Evolutionary conservation across 2,113 vertebrate genomes (phyloP).

Genomic region (Cyrtonyx montezumae): DNA sequence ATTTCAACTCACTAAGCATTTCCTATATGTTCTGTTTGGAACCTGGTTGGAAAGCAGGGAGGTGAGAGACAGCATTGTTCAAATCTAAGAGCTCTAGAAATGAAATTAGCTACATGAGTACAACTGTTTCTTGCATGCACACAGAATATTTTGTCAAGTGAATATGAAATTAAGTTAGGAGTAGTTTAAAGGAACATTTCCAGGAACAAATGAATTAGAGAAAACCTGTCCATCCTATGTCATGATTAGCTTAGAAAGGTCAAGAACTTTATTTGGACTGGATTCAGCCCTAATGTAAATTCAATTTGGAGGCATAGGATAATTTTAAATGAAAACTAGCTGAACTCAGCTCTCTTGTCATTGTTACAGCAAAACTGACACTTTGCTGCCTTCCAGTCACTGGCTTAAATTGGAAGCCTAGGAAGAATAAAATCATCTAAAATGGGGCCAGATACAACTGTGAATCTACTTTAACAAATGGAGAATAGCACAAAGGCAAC

Average conservation of each 20-base stretch:
- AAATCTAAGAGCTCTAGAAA: not conserved
- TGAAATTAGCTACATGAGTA: not conserved
- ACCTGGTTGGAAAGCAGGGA: not conserved
- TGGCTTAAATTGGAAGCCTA: conserved; percentile 3
- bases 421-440: conserved; percentile 25
- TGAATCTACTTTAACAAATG: not conserved
- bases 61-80: not conserved
- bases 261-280: not conserved
- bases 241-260: not conserved
- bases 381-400: conserved; percentile 37
- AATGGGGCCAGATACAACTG: not conserved
- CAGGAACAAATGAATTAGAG: not conserved
- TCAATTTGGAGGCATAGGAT: not conserved
- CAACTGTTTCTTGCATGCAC: not conserved
- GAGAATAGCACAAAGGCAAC: conserved; percentile 10
- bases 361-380: not conserved
- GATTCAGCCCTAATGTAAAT: not conserved
- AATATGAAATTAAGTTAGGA: not conserved
- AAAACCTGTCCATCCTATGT: not conserved
- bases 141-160: not conserved
- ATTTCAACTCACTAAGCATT: not conserved
- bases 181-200: not conserved
- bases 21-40: not conserved
- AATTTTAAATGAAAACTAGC: conserved; percentile 26
- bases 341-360: not conserved